Percentiles rank a stretch among this genome's conserved stretches.
phyloP scores from a whole-genome alignment of 2,113 vertebrate species.

The Siniperca knerii region DNA sequence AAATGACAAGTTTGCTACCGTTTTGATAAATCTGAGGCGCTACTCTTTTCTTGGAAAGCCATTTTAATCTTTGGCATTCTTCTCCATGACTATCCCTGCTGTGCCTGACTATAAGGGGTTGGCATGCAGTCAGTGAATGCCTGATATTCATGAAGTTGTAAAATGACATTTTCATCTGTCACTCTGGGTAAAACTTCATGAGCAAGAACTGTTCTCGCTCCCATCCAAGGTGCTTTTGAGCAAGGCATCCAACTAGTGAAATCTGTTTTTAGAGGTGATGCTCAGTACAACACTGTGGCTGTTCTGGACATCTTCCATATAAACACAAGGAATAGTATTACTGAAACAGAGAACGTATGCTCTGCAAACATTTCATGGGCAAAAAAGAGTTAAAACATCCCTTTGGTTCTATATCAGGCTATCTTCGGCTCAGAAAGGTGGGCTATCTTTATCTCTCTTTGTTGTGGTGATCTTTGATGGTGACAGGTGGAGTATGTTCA shows the following conservation, averaged over 20 bases:
- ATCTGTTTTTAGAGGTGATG: background rate
- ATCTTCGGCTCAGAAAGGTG: conserved; percentile 52
- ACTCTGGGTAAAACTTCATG: conserved; percentile 22
- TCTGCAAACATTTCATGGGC: conserved; percentile 15
- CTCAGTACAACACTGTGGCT: background rate
- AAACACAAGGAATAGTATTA: background rate
- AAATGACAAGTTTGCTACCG: conserved; percentile 21
- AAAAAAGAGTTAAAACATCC: conserved; percentile 51
- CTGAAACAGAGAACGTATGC: background rate
- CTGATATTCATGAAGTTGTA: conserved; percentile 62
- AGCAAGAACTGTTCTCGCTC: conserved; percentile 9
- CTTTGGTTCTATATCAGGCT: conserved; percentile 51
- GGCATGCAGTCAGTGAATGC: conserved; percentile 36
- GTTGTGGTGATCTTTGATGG: conserved; percentile 67
- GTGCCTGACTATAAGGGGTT: conserved; percentile 39
- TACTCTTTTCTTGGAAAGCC: conserved; percentile 48
- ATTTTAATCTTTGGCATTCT: conserved; percentile 54
- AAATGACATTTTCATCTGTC: conserved; percentile 57
- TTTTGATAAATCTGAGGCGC: conserved; percentile 32
- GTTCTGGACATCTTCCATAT: background rate
- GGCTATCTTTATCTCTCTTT: conserved; percentile 74
- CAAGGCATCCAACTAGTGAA: conserved; percentile 5
- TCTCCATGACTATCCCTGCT: conserved; percentile 31
- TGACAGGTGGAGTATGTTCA: conserved; percentile 66
- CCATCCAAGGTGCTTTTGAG: conserved; percentile 18